Conservation (phyloP, 2,888 invertebrate genomes). For the Trissolcus japonicus region DNA sequence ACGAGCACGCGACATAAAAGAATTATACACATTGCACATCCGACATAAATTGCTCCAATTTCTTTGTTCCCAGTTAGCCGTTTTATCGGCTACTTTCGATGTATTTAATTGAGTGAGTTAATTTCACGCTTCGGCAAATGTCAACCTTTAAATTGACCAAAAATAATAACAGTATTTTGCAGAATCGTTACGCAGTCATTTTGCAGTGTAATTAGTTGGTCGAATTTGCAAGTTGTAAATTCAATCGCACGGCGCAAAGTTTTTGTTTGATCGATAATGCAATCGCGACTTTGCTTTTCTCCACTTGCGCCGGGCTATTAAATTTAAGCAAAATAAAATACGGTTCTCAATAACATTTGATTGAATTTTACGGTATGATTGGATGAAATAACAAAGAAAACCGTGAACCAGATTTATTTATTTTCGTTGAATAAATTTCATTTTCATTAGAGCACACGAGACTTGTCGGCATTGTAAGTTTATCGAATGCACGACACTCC, state of each 20-base stretch:
- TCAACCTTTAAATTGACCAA: constrained; percentile 28
- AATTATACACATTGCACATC: constrained; percentile 20
- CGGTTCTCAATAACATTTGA: too few species aligned
- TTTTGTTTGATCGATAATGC: background rate
- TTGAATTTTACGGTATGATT: too few species aligned
- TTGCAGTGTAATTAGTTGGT: constrained; percentile 15
- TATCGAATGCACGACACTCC: constrained; percentile 12
- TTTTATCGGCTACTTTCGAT: constrained; percentile 36
- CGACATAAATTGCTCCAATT: constrained; percentile 42
- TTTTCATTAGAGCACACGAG: constrained; percentile 4
- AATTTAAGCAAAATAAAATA: too few species aligned
- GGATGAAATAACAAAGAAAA: too few species aligned
- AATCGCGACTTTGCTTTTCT: background rate
- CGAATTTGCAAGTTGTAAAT: constrained; percentile 4
- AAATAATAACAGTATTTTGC: constrained; percentile 30
- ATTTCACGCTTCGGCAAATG: constrained; percentile 34
- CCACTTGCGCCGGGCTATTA: background rate
- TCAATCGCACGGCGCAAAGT: background rate
- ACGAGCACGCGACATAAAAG: constrained; percentile 23
- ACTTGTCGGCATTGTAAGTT: constrained; percentile 20
- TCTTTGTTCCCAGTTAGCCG: constrained; percentile 30
- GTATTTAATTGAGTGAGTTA: constrained; percentile 37
- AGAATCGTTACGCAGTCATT: constrained; percentile 13
- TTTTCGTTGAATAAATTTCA: constrained; percentile 3
- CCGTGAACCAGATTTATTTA: too few species aligned